Percentiles rank a stretch among this genome's conserved stretches.
Evolutionary conservation across 2,888 invertebrate genomes (phyloP).

Genomic region (Hydraecia micacea): DNA sequence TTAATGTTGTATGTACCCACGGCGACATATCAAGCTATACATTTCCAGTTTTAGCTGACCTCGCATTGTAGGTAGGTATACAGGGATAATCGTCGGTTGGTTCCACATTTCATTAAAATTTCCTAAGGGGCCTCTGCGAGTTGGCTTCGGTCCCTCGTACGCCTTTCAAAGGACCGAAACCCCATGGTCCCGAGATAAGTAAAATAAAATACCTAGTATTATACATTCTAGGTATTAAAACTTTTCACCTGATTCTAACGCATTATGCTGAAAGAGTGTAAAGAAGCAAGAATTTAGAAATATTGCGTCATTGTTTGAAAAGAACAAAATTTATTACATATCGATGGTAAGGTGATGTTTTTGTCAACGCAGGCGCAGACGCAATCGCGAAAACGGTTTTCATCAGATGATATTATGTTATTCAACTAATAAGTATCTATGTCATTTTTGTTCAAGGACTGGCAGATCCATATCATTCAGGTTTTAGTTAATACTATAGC

Average conservation of each 20-base stretch:
- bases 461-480: constrained; percentile 3
- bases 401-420: constrained; percentile 64
- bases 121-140: too few relatives aligned
- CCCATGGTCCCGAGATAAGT: too few relatives aligned
- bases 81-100: too few relatives aligned
- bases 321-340: constrained; percentile 43
- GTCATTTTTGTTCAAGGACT: constrained; percentile 31
- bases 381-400: constrained; percentile 73
- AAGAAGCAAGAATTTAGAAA: constrained; percentile 57
- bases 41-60: too few relatives aligned
- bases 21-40: too few relatives aligned
- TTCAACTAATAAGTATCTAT: constrained; percentile 15
- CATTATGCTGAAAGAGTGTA: constrained; percentile 35
- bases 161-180: too few relatives aligned
- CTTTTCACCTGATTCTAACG: constrained; percentile 19
- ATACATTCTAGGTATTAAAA: not conserved
- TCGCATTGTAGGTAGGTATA: too few relatives aligned
- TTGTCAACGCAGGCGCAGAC: constrained; percentile 48
- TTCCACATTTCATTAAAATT: too few relatives aligned
- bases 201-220: not conserved
- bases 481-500: constrained; percentile 18
- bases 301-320: constrained; percentile 71
- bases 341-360: constrained; percentile 41
- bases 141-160: too few relatives aligned
- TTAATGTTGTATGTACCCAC: too few relatives aligned